These are phyloP conservation scores for Gobio occitaniae DNA, from an alignment of 2,797 vertebrate genomes.

Conservation along the genomic window DNA sequence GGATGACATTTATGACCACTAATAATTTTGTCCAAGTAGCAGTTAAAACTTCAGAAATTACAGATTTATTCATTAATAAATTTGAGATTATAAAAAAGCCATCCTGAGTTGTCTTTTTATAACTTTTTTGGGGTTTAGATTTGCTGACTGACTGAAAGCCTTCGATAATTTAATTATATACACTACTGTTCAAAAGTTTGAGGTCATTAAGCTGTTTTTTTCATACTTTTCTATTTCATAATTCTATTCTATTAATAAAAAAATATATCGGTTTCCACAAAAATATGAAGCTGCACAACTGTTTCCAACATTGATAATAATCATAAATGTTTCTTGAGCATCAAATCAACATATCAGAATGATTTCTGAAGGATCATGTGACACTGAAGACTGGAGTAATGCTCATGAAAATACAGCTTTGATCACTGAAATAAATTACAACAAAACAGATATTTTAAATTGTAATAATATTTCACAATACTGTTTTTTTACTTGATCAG, in stretches of 20 bases:
- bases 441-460: neutral
- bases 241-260: neutral
- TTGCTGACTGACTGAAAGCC: neutral
- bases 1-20: slow-evolving; percentile 71
- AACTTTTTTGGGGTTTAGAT: neutral
- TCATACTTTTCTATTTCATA: neutral
- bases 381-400: too few species aligned
- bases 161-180: neutral
- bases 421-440: too few species aligned
- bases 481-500: neutral
- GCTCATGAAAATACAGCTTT: too few species aligned
- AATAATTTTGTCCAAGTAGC: slow-evolving; percentile 76
- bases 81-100: slow-evolving; percentile 68
- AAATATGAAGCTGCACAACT: neutral
- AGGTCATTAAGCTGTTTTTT: neutral
- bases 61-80: slow-evolving; percentile 82
- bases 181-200: neutral
- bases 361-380: neutral
- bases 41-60: slow-evolving; percentile 77
- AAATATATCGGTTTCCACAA: neutral
- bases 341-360: neutral
- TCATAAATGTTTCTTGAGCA: neutral
- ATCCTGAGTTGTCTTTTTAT: neutral
- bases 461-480: neutral
- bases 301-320: neutral